phyloP scores from a whole-genome alignment of 2,888 invertebrate genomes.

The Seira musarum region DNA sequence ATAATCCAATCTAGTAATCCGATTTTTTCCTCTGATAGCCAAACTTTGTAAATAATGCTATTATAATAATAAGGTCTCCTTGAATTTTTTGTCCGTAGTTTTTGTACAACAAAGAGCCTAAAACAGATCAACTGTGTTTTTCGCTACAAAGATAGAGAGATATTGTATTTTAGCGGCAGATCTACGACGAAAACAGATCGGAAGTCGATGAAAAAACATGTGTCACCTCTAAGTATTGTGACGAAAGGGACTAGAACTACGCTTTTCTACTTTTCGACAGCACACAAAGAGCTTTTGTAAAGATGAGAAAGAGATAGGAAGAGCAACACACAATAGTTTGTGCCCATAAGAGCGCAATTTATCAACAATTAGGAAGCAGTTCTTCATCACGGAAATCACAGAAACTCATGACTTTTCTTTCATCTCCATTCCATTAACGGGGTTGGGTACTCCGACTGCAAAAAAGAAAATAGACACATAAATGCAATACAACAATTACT shows the following conservation, averaged over 20 bases:
- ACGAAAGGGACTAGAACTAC: constrained; percentile 10
- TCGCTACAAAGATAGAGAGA: background rate
- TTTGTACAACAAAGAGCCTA: constrained; percentile 55
- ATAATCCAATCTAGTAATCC: constrained; percentile 7
- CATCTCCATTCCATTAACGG: constrained; percentile 68
- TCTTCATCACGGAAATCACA: constrained; percentile 69
- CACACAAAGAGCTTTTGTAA: constrained; percentile 27
- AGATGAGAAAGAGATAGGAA: constrained; percentile 61
- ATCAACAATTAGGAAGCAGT: constrained; percentile 66
- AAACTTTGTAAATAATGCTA: constrained; percentile 18
- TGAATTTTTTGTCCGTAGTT: constrained; percentile 47
- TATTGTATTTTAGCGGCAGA: background rate
- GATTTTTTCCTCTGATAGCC: background rate
- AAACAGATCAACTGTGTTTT: constrained; percentile 54
- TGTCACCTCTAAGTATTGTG: constrained; percentile 2
- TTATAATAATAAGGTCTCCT: constrained; percentile 54
- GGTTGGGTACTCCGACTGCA: constrained; percentile 67
- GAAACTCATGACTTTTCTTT: constrained; percentile 69
- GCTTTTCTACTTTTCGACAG: background rate
- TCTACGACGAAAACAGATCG: background rate
- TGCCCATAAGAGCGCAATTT: constrained; percentile 68
- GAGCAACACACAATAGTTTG: constrained; percentile 66
- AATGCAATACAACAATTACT: background rate
- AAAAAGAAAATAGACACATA: constrained; percentile 31
- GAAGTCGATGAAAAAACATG: constrained; percentile 4